Evolutionary conservation across 2,888 invertebrate species (phyloP), one percentile per base, ranked within the genome.

Genomic region (Stictocephala bisonia): DNA sequence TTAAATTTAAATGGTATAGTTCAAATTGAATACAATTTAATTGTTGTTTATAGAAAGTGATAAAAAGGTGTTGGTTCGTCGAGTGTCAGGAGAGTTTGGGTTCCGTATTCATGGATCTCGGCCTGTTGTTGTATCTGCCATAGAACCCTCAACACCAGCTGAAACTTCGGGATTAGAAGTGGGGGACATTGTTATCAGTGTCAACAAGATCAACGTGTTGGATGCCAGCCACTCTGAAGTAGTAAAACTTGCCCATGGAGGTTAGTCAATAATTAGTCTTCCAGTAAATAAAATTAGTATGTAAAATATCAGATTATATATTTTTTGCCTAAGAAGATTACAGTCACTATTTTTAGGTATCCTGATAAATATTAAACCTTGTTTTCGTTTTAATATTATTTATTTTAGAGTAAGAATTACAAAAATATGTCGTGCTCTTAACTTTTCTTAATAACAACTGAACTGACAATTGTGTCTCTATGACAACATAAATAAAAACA

Each of bases 41-140:
- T n/a, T n/a, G n/a, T n/a, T n/a, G n/a, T 77, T 83, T 86, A 3
- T 85, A 96, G 96, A 94, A 84, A 92, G 93, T 81, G 95, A 96
- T 85, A 95, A 96, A 84, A 91, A 91, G 18, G 93, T 96, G 31
- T 88, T 92, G 69, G 93, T 96, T 3, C 90, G 90, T 77, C 90
- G 94, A 67, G 92, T 93, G 79, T 90, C 92, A 24, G 94, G 94
- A 40, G 97, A 96, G 83, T 97, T 96, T 83, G 81, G 81, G 13
- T 96, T 98, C 84, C 90, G 97, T 75, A 96, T 98, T 81, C 95
- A 97, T 80, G 97, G 97, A 26, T 95, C 95, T 73, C 94, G 95
- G 81, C 97, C 97, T 0, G 96, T 97, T n/a, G 95, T 97, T 13
- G 96, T 97, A 27, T 96, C 97, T 2, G 95, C 95, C 20, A 96